phyloP scores from a whole-genome alignment of 2,888 invertebrate genomes.

The Xanthostigma xanthostigma region DNA sequence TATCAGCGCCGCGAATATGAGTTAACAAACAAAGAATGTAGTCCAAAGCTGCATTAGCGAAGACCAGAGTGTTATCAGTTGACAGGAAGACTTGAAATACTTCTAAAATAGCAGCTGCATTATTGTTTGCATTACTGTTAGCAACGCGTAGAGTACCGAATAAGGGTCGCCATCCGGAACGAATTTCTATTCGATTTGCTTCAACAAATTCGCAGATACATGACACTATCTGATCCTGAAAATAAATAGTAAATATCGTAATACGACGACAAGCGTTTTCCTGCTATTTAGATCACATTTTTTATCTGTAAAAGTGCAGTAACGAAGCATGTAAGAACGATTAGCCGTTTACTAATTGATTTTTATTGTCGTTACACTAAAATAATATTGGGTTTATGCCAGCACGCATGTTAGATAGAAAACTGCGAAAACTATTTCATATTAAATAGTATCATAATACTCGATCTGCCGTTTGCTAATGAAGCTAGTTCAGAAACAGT shows the following conservation, averaged over 20 bases:
- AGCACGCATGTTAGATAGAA: no score
- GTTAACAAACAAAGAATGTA: conserved; percentile 81
- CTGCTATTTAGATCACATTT: no score
- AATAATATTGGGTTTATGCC: no score
- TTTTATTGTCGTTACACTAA: no score
- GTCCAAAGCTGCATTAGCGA: conserved; percentile 87
- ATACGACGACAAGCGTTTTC: background rate
- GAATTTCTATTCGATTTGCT: conserved; percentile 81
- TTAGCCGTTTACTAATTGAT: no score
- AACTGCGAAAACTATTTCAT: no score
- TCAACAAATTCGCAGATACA: conserved; percentile 94
- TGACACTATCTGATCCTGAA: conserved; percentile 77
- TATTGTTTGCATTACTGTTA: conserved; percentile 45
- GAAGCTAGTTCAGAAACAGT: conserved; percentile 46
- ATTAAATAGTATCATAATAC: no score
- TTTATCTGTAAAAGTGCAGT: no score
- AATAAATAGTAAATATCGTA: conserved; percentile 12
- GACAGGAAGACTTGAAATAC: conserved; percentile 88
- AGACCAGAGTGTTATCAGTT: conserved; percentile 84
- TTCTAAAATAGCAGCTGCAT: conserved; percentile 63
- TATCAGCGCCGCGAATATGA: conserved; percentile 55
- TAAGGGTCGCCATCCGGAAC: conserved; percentile 90
- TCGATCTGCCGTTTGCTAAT: no score
- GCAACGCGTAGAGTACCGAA: conserved; percentile 89
- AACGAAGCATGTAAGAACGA: no score